Evolutionary conservation across 2,888 invertebrate species (phyloP).

Genomic region (Cryptus armator): DNA sequence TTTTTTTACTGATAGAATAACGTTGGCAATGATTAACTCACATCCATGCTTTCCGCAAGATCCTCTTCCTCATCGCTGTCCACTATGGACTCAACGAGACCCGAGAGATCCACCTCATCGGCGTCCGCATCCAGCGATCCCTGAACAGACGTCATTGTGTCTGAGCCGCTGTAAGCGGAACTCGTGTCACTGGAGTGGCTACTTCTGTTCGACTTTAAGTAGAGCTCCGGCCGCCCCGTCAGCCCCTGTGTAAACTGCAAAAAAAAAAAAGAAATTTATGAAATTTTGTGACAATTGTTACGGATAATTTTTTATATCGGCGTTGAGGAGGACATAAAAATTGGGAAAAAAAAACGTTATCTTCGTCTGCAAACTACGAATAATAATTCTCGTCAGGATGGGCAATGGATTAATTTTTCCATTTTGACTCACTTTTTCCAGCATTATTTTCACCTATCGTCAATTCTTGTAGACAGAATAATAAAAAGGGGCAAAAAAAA

Average conservation of each 20-base stretch:
- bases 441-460: background rate
- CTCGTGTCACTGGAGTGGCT: slow-evolving; percentile 97
- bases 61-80: slow-evolving; percentile 99
- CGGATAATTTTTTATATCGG: background rate
- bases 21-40: slow-evolving; percentile 84
- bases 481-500: background rate
- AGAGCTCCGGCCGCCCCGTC: slow-evolving; percentile 89
- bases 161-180: slow-evolving; percentile 98
- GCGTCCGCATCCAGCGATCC: slow-evolving; percentile 91
- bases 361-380: background rate
- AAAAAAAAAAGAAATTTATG: slow-evolving; percentile 31
- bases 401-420: background rate
- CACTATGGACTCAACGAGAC: slow-evolving; percentile 97
- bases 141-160: slow-evolving; percentile 97
- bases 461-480: background rate
- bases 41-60: slow-evolving; percentile 95
- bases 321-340: background rate
- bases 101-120: slow-evolving; percentile 95
- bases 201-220: slow-evolving; percentile 93
- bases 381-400: background rate
- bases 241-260: slow-evolving; percentile 84
- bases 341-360: background rate
- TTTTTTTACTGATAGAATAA: background rate
- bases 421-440: background rate
- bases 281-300: background rate